Conservation (phyloP, 2,888 invertebrate genomes). For the Blomia tropicalis region DNA sequence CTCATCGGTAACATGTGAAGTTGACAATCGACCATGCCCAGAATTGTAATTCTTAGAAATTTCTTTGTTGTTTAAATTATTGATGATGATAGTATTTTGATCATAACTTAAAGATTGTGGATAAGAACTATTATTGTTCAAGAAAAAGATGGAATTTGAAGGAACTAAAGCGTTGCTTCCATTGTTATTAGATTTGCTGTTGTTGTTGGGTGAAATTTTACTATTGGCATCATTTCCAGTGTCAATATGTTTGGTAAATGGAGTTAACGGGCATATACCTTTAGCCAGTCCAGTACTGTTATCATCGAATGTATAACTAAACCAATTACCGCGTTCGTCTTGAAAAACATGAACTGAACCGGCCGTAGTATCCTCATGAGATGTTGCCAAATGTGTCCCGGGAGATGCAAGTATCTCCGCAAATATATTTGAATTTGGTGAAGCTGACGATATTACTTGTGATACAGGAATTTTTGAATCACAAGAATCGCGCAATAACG, state of each 20-base stretch:
- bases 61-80: neutral
- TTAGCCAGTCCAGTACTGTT: slow-evolving; percentile 44
- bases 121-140: neutral
- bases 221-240: neutral
- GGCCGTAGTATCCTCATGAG: slow-evolving; percentile 62
- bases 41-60: neutral
- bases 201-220: too few species aligned
- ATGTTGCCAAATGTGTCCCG: slow-evolving; percentile 53
- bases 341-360: slow-evolving; percentile 65
- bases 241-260: slow-evolving; percentile 6
- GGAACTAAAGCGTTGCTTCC: neutral
- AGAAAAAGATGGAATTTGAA: slow-evolving; percentile 1
- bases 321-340: slow-evolving; percentile 47
- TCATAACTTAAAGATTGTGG: too few species aligned
- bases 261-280: slow-evolving; percentile 28
- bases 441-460: too few species aligned
- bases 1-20: neutral
- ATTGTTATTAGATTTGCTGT: neutral
- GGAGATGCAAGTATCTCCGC: slow-evolving; percentile 33
- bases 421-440: slow-evolving; percentile 27
- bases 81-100: neutral
- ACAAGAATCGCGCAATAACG: neutral
- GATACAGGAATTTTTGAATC: too few species aligned
- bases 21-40: neutral
- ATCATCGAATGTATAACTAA: slow-evolving; percentile 69